A percentile compares a stretch with the other conserved stretches of the same genome.
These are phyloP conservation scores for Dasypus novemcinctus DNA, from an alignment of 2,113 vertebrate species.

Conservation along the genomic window DNA sequence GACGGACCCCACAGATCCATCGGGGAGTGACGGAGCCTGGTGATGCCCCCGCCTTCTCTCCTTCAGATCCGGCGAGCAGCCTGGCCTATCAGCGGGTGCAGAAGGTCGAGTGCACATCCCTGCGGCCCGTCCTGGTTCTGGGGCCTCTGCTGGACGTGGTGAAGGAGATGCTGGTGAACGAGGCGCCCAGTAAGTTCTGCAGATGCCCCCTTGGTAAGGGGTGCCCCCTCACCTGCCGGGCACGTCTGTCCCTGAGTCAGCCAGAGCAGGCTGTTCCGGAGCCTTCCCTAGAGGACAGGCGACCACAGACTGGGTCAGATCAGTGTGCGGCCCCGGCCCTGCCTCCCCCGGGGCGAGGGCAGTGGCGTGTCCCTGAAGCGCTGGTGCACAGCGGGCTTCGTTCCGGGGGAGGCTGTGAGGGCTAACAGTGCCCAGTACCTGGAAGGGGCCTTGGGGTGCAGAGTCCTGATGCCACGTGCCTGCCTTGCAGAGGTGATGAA, in stretches of 20 bases:
- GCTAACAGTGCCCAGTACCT: not conserved
- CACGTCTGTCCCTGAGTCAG: not conserved
- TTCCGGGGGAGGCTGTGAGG: not conserved
- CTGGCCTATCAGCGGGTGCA: constrained; percentile 95
- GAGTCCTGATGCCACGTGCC: not conserved
- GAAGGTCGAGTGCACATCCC: constrained; percentile 91
- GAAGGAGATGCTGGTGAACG: constrained; percentile 95
- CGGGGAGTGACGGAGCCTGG: no score
- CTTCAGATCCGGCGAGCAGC: constrained; percentile 88
- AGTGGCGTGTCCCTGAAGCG: not conserved
- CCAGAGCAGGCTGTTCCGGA: not conserved
- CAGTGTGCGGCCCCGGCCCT: not conserved
- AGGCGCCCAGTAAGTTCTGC: constrained; percentile 92
- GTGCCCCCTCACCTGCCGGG: fast-evolving
- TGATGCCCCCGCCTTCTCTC: not conserved
- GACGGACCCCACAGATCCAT: no score
- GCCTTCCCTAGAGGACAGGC: not conserved
- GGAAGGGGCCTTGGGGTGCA: not conserved
- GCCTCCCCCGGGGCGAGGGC: not conserved
- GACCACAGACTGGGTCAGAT: not conserved
- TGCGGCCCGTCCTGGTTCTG: constrained; percentile 92
- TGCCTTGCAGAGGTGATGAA: constrained; percentile 94
- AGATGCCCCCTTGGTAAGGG: constrained; percentile 93
- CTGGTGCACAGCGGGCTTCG: not conserved
- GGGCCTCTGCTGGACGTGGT: constrained; percentile 94